Evolutionary conservation across 2,888 invertebrate genomes (phyloP).

Genomic region (Villa cingulata): DNA sequence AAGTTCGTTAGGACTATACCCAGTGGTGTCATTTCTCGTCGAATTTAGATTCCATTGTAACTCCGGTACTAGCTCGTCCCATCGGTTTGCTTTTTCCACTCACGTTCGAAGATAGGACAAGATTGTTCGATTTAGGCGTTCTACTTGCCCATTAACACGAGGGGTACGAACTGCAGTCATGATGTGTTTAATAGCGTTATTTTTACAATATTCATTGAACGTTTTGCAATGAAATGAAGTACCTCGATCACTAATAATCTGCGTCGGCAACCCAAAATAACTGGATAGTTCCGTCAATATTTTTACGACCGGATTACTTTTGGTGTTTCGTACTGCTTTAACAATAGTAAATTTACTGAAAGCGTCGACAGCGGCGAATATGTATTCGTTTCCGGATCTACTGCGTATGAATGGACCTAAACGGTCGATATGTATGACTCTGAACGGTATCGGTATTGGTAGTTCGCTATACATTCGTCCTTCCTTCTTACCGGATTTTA

Average conservation of each 20-base stretch:
- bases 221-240: conserved; percentile 18
- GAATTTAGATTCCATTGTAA: conserved; percentile 15
- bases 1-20: conserved; percentile 14
- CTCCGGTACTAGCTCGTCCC: conserved; percentile 9
- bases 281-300: conserved; percentile 7
- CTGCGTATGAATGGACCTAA: conserved; percentile 14
- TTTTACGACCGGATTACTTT: conserved; percentile 13
- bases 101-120: conserved; percentile 16
- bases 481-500: conserved; percentile 10
- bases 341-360: no score
- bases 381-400: conserved; percentile 4
- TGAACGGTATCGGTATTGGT: conserved; percentile 11
- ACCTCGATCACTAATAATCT: conserved; percentile 19
- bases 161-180: conserved; percentile 17
- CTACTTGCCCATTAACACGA: conserved; percentile 14
- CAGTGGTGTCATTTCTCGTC: conserved; percentile 9
- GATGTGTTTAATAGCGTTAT: conserved; percentile 16
- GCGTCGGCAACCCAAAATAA: conserved; percentile 16
- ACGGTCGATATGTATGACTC: conserved; percentile 14
- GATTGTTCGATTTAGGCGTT: conserved; percentile 13
- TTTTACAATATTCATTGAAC: conserved; percentile 16
- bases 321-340: conserved; percentile 13
- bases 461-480: conserved; percentile 9
- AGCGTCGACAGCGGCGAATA: neutral
- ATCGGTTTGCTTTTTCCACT: conserved; percentile 9